phyloP scores from a whole-genome alignment of 2,113 vertebrate species.

The Ageneiosus marmoratus region DNA sequence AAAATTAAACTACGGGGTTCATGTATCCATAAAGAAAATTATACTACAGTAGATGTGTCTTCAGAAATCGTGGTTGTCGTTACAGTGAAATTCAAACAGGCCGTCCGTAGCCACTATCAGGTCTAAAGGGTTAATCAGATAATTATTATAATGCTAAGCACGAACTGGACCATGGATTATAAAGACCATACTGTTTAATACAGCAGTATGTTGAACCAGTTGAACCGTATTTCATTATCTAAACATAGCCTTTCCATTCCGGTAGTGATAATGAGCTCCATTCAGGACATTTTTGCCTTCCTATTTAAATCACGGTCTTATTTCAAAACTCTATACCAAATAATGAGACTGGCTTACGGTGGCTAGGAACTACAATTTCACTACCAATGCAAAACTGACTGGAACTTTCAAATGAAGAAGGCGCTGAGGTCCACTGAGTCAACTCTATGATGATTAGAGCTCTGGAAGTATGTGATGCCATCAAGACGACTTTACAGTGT shows the following conservation, averaged over 20 bases:
- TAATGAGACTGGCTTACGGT: background rate
- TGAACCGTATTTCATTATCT: background rate
- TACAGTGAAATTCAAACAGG: too few relatives aligned
- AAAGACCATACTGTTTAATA: background rate
- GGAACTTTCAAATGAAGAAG: background rate
- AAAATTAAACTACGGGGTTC: too few relatives aligned
- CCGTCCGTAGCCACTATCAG: too few relatives aligned
- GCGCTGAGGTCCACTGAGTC: background rate
- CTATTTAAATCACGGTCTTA: background rate
- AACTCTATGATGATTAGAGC: background rate
- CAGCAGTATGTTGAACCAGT: background rate
- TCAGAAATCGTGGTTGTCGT: too few relatives aligned
- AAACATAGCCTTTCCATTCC: background rate
- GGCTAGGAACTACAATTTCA: background rate
- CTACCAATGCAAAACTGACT: background rate
- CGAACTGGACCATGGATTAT: background rate
- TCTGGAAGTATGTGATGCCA: background rate
- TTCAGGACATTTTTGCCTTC: background rate
- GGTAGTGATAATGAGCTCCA: background rate
- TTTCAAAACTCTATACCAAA: background rate
- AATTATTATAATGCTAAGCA: background rate
- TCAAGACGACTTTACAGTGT: background rate
- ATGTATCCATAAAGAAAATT: too few relatives aligned
- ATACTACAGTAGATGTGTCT: too few relatives aligned
- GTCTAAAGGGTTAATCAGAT: too few relatives aligned